Evolutionary conservation across 1,140 invertebrate genomes (phyloP).

Genomic region (Heliconius nattereri): DNA sequence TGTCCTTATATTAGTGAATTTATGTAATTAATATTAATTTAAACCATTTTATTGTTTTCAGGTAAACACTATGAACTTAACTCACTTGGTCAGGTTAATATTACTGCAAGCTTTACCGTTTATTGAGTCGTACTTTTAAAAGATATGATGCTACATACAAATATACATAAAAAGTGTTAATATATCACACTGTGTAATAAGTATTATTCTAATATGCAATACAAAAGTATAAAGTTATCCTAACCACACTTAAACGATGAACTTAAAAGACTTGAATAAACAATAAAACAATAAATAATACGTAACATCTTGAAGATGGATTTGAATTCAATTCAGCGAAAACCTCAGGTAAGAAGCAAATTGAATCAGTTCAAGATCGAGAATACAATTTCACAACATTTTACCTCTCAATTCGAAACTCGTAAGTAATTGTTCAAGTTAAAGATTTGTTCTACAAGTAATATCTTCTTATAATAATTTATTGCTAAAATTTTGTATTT

Average conservation of each 20-base stretch:
- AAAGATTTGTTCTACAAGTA: background rate
- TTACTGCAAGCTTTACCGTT: too few species aligned
- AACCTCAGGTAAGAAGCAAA: slow-evolving; percentile 1
- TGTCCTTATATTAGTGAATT: too few species aligned
- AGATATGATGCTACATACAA: background rate
- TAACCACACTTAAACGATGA: too few species aligned
- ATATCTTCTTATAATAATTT: background rate
- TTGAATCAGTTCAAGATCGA: slow-evolving; percentile 7
- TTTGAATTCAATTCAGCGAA: background rate
- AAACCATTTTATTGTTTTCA: background rate
- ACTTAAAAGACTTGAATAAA: background rate
- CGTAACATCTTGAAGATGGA: background rate
- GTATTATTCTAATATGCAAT: too few species aligned
- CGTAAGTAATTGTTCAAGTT: slow-evolving; percentile 5
- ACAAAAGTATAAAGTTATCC: too few species aligned
- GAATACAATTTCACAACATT: slow-evolving; percentile 11
- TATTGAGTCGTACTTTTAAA: background rate
- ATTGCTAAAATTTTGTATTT: background rate
- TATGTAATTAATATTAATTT: background rate
- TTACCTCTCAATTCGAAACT: background rate
- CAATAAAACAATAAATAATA: background rate
- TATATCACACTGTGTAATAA: too few species aligned
- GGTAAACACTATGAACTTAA: background rate
- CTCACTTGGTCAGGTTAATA: background rate
- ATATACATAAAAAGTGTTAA: background rate